These are phyloP conservation scores for Tethea ocularis DNA, from an alignment of 2,888 invertebrate species.

Conservation along the genomic window DNA sequence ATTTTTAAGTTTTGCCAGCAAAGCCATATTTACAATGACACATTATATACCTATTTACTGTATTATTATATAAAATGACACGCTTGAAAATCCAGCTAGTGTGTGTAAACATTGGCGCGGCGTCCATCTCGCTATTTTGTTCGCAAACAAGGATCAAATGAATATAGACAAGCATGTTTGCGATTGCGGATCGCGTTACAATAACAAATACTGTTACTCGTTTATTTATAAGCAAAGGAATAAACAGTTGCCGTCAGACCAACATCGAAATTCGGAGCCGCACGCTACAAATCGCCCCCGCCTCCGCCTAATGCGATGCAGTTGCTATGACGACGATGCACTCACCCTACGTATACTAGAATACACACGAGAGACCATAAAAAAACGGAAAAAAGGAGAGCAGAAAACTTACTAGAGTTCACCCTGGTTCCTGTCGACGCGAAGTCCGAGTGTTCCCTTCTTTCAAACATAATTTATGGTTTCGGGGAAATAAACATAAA, in stretches of 20 bases:
- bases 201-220: conserved; percentile 67
- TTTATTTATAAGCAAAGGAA: conserved; percentile 57
- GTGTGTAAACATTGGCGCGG: conserved; percentile 66
- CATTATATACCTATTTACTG: not conserved
- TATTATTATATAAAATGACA: conserved; percentile 60
- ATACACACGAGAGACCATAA: conserved; percentile 74
- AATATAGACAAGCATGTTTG: conserved; percentile 79
- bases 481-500: conserved; percentile 85
- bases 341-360: conserved; percentile 65
- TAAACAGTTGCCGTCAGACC: conserved; percentile 38
- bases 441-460: conserved; percentile 83
- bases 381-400: conserved; percentile 72
- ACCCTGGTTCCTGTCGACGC: conserved; percentile 80
- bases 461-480: conserved; percentile 85
- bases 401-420: conserved; percentile 75
- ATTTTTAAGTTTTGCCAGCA: too few relatives aligned
- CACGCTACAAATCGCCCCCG: conserved; percentile 40
- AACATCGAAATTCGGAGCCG: not conserved
- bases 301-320: conserved; percentile 71
- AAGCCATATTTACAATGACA: too few relatives aligned
- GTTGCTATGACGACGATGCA: conserved; percentile 76
- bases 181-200: conserved; percentile 71
- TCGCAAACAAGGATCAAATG: conserved; percentile 77
- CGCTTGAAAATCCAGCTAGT: conserved; percentile 52
- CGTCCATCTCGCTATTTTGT: conserved; percentile 77